A percentile compares a stretch with the other conserved stretches of the same genome.
Evolutionary conservation across 64 coral and sea anemone species (phyloP).

Genomic region (Dendrophyllia cribrosa): DNA sequence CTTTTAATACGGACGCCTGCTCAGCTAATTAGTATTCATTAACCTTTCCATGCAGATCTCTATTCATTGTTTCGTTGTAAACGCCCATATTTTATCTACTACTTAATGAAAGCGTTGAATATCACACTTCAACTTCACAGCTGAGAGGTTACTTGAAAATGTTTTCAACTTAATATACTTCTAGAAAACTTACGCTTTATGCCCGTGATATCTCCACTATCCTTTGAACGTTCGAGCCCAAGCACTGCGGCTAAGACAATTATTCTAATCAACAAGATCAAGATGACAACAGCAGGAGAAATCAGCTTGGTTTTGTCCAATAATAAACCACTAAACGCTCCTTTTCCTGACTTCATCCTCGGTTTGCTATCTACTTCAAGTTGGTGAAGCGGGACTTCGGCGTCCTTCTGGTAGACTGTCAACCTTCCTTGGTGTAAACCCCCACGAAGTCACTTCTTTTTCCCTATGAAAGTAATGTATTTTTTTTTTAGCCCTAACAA

Average conservation of each 20-base stretch:
- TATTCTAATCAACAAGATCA: slow-evolving; percentile 47
- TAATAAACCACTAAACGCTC: slow-evolving; percentile 28
- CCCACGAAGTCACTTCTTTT: no score
- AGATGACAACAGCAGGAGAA: slow-evolving; percentile 29
- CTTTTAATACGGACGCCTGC: no score
- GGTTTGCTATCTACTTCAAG: not conserved
- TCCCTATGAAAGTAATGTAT: no score
- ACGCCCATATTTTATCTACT: no score
- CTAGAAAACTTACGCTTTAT: not conserved
- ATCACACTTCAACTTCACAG: no score
- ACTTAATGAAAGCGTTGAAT: no score
- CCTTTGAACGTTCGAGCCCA: slow-evolving; percentile 43
- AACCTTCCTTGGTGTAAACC: not conserved
- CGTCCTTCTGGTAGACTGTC: not conserved
- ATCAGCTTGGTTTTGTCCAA: slow-evolving; percentile 53
- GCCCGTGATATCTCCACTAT: not conserved
- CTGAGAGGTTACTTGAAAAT: no score
- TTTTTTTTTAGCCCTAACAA: no score
- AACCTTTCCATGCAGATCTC: no score
- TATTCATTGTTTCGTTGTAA: no score
- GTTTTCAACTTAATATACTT: no score
- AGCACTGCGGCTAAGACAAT: slow-evolving; percentile 49
- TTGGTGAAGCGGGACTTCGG: not conserved
- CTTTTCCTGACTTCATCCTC: slow-evolving; percentile 21
- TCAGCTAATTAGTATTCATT: no score